Percentiles rank a stretch among this genome's conserved stretches.
Conservation (phyloP, 2,797 vertebrate genomes). For the Lepilemur ruficaudatus region DNA sequence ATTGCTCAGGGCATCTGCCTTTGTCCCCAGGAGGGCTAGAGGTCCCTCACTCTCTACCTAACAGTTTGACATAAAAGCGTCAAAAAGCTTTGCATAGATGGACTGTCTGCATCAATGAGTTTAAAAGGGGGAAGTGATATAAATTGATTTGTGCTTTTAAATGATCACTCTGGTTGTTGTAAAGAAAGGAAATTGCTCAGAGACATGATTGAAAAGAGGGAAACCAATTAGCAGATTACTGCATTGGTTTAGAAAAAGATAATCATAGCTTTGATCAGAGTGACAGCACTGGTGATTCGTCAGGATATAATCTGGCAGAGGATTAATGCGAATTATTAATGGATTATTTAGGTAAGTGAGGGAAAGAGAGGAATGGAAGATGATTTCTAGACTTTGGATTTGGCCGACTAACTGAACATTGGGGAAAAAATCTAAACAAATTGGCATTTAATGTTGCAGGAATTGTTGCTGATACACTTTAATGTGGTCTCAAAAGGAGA, state of each 20-base stretch:
- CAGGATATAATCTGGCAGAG: neutral
- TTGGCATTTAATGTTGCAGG: neutral
- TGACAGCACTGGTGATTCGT: neutral
- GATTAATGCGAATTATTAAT: neutral
- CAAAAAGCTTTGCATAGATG: neutral
- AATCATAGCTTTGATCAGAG: neutral
- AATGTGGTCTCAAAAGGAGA: neutral
- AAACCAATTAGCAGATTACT: neutral
- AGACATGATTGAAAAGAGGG: neutral
- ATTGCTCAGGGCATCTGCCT: too few relatives aligned
- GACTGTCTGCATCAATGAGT: neutral
- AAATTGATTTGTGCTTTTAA: neutral
- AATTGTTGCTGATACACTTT: neutral
- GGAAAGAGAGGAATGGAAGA: neutral
- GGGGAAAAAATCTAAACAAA: neutral
- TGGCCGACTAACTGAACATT: neutral
- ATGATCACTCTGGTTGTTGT: neutral
- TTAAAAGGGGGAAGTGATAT: neutral
- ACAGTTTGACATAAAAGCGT: neutral
- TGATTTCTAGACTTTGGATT: neutral
- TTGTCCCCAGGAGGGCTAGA: too few relatives aligned
- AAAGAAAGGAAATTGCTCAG: neutral
- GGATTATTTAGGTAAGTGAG: neutral
- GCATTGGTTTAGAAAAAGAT: neutral
- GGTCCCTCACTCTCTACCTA: too few relatives aligned